Evolutionary conservation across 2,797 vertebrate genomes (phyloP).

Genomic region (Cetoscarus ocellatus): DNA sequence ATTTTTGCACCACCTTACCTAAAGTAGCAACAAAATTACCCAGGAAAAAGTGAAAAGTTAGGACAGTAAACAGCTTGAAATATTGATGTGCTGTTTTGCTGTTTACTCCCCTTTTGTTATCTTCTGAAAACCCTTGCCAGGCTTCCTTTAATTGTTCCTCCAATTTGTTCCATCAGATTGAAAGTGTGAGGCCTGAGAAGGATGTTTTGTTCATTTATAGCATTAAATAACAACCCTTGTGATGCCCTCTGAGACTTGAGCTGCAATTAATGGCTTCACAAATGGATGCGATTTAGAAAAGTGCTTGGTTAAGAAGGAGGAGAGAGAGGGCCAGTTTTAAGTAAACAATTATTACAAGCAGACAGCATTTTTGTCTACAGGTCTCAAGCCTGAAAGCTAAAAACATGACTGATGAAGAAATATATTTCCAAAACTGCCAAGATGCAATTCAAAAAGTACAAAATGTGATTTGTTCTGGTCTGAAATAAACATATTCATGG

Average conservation of each 20-base stretch:
- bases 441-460: neutral
- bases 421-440: neutral
- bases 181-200: neutral
- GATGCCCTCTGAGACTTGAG: neutral
- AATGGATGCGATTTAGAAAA: neutral
- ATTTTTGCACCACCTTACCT: too few species aligned
- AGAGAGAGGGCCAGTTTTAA: neutral
- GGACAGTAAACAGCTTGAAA: neutral
- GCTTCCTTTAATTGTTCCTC: neutral
- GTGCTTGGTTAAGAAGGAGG: neutral
- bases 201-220: neutral
- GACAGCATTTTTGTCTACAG: neutral
- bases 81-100: neutral
- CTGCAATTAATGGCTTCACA: constrained; percentile 3
- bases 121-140: neutral
- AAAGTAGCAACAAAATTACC: neutral
- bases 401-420: neutral
- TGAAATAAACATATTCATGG: neutral
- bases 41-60: neutral
- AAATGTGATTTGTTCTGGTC: neutral
- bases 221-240: neutral
- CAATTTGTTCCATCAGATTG: neutral
- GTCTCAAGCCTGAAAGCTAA: neutral
- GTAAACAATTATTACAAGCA: constrained; percentile 5
- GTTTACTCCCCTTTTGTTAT: neutral